Percentiles rank a stretch among this genome's conserved stretches.
Conservation (phyloP, 35 echinoderm and acorn worm species). For the Holothuria glaberrima region DNA sequence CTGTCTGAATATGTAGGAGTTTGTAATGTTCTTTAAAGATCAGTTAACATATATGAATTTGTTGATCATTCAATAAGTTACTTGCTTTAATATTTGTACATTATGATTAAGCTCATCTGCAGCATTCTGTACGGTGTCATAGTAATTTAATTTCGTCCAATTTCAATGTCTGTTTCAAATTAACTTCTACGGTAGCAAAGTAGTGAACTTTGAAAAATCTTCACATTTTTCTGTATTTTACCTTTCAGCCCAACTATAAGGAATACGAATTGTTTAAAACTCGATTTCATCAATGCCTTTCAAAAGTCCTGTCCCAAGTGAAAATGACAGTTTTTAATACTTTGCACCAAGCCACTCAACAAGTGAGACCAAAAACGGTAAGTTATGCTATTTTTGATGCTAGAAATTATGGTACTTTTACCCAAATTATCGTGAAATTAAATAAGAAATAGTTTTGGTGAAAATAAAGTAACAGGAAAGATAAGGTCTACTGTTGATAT, state of each 20-base stretch:
- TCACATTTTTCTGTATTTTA: slow-evolving; percentile 12
- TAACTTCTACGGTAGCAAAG: background rate
- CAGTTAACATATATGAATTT: too few species aligned
- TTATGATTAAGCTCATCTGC: too few species aligned
- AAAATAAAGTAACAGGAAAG: too few species aligned
- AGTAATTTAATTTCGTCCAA: too few species aligned
- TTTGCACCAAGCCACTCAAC: slow-evolving; percentile 85
- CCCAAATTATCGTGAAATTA: background rate
- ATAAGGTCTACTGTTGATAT: too few species aligned
- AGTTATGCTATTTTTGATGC: background rate
- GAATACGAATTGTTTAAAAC: slow-evolving; percentile 90
- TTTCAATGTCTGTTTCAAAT: too few species aligned
- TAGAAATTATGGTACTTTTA: slow-evolving; percentile 19
- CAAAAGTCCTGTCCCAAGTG: slow-evolving; percentile 83
- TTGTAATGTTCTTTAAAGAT: too few species aligned
- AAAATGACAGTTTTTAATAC: slow-evolving; percentile 83
- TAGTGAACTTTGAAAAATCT: background rate
- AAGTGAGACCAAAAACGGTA: slow-evolving; percentile 83
- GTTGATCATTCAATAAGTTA: too few species aligned
- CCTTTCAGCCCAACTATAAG: slow-evolving; percentile 84
- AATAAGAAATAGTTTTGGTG: too few species aligned
- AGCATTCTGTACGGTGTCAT: too few species aligned
- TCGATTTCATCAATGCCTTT: slow-evolving; percentile 83
- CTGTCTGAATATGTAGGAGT: too few species aligned
- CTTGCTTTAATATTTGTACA: too few species aligned